Percentiles rank a stretch among this genome's conserved stretches.
Conservation (phyloP, 2,888 invertebrate species). For the Lacanobia wlatinum region DNA sequence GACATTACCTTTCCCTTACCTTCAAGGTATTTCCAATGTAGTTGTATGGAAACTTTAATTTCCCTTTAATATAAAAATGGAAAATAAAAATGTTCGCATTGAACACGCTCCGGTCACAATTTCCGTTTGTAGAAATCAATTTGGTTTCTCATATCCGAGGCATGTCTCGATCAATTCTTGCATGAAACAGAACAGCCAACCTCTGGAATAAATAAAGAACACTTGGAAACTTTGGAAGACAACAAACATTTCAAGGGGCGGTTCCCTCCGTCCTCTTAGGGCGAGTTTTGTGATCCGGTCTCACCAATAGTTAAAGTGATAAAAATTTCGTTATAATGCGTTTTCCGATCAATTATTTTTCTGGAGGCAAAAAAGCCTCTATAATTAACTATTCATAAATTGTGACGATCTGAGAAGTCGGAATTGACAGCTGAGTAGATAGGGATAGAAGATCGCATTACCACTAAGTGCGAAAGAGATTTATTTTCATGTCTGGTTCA, state of each 20-base stretch:
- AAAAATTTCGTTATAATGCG: too few species aligned
- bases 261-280: not conserved
- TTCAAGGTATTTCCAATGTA: not conserved
- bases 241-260: slow-evolving; percentile 1
- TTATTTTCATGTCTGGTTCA: too few species aligned
- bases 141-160: slow-evolving; percentile 3
- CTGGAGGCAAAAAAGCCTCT: too few species aligned
- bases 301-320: too few species aligned
- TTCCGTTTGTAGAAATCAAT: slow-evolving; percentile 10
- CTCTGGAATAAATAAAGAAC: not conserved
- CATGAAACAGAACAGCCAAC: not conserved
- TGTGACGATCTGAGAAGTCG: too few species aligned
- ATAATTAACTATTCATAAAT: too few species aligned
- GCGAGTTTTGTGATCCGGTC: too few species aligned
- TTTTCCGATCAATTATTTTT: too few species aligned
- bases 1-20: not conserved
- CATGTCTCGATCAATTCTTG: slow-evolving; percentile 2
- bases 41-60: not conserved
- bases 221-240: slow-evolving; percentile 11
- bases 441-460: too few species aligned
- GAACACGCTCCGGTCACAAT: slow-evolving; percentile 6
- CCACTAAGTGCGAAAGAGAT: too few species aligned
- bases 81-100: slow-evolving; percentile 3
- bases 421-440: too few species aligned
- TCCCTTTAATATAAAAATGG: not conserved